Percentiles rank a stretch among this genome's conserved stretches.
Evolutionary conservation across 2,113 vertebrate genomes (phyloP).

Genomic region (Mus pahari): DNA sequence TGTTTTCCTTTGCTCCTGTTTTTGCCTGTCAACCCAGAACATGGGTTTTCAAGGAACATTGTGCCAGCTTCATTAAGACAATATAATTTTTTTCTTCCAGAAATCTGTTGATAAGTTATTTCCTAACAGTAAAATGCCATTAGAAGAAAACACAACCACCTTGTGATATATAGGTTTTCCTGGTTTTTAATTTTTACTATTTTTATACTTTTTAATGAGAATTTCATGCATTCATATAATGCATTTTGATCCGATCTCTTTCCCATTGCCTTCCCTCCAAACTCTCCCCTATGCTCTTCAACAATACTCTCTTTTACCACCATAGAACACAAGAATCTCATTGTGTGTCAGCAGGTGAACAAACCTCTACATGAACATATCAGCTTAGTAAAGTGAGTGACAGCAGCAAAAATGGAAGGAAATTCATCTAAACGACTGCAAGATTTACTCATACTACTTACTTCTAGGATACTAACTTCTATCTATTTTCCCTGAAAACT

Average conservation of each 20-base stretch:
- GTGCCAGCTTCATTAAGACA: constrained; percentile 91
- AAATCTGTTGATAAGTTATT: not conserved
- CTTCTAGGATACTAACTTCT: not conserved
- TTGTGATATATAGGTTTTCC: not conserved
- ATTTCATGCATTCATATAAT: not conserved
- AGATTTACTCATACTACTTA: not conserved
- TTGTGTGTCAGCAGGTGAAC: too few species aligned
- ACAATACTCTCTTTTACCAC: not conserved
- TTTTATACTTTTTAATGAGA: not conserved
- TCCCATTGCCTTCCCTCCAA: not conserved
- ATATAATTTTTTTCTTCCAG: not conserved
- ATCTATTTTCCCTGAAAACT: not conserved
- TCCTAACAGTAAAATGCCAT: not conserved
- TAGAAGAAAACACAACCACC: not conserved
- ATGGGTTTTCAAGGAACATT: constrained; percentile 90
- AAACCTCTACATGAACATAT: not conserved
- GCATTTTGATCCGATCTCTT: not conserved
- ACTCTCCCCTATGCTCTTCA: not conserved
- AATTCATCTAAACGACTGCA: not conserved
- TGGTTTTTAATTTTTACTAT: not conserved
- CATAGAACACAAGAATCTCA: not conserved
- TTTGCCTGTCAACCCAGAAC: constrained; percentile 88
- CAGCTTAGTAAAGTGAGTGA: not conserved
- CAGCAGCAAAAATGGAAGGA: not conserved
- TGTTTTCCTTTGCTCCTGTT: constrained; percentile 86